Conservation (phyloP, 1,140 invertebrate species). For the Schlechtendalia chinensis region DNA sequence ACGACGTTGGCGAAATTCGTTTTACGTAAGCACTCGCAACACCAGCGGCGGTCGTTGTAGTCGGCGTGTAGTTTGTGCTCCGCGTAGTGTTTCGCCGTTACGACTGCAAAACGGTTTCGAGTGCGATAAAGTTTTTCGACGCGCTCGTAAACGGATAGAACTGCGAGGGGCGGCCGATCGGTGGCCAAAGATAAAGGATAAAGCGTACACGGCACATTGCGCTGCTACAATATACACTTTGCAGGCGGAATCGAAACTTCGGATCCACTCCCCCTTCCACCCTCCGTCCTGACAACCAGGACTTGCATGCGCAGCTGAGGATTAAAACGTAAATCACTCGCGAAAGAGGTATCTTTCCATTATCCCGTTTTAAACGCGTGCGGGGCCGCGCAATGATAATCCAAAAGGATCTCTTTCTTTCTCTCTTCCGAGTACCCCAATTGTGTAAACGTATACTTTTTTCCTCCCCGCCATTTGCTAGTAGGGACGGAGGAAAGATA, state of each 20-base stretch:
- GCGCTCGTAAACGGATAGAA: conserved; percentile 7
- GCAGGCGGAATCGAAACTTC: conserved; percentile 31
- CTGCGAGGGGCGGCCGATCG: not conserved
- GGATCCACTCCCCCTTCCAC: not conserved
- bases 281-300: not conserved
- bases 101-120: conserved; percentile 14
- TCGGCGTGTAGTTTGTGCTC: no score
- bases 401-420: conserved; percentile 19
- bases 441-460: conserved; percentile 21
- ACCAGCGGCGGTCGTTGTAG: not conserved
- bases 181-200: conserved; percentile 40
- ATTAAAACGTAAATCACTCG: conserved; percentile 49
- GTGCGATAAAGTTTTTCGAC: conserved; percentile 39
- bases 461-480: not conserved
- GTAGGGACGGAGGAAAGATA: not conserved
- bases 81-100: not conserved
- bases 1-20: not conserved
- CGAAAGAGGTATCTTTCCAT: conserved; percentile 41
- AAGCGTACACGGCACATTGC: not conserved
- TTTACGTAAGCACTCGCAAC: not conserved
- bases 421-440: not conserved
- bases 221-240: not conserved
- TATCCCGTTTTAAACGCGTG: conserved; percentile 35
- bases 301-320: not conserved
- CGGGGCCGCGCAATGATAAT: conserved; percentile 15